Percentiles rank a stretch among this genome's conserved stretches.
Evolutionary conservation across 2,113 vertebrate species (phyloP).

Genomic region (Lamprologus sp.): DNA sequence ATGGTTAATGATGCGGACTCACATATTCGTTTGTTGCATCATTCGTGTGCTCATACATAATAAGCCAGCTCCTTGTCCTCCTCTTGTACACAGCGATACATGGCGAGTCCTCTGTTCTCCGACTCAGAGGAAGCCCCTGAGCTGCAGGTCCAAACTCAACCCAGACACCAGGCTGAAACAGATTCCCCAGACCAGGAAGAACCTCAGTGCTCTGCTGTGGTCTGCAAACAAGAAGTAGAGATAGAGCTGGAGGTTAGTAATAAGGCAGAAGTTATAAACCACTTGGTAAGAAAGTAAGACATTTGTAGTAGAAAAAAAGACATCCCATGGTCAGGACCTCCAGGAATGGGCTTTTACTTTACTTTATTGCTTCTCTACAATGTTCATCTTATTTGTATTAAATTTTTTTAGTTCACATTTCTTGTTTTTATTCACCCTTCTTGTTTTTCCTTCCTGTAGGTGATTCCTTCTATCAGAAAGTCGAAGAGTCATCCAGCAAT

Average conservation of each 20-base stretch:
- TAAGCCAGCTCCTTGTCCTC: not conserved
- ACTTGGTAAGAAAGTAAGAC: not conserved
- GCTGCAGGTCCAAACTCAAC: not conserved
- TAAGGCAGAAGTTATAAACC: not conserved
- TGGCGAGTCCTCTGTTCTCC: not conserved
- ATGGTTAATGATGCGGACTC: not conserved
- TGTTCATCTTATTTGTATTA: not conserved
- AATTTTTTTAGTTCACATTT: not conserved
- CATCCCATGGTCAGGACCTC: not conserved
- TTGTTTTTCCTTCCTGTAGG: not conserved
- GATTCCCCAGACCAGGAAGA: not conserved
- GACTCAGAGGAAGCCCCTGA: not conserved
- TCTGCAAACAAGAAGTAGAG: not conserved
- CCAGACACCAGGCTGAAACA: not conserved
- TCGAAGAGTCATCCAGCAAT: not conserved
- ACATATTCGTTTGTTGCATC: not conserved
- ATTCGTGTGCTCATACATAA: not conserved
- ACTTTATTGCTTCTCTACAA: not conserved
- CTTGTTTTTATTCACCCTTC: not conserved
- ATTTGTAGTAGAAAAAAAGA: not conserved
- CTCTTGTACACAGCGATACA: not conserved
- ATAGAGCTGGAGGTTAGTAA: constrained; percentile 51
- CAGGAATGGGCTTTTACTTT: not conserved
- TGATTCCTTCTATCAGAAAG: not conserved
- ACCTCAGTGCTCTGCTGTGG: not conserved